A percentile compares a stretch with the other conserved stretches of the same genome.
These are phyloP conservation scores for Myanophis thanlyinensis DNA, from an alignment of 2,113 vertebrate genomes.

Conservation along the genomic window DNA sequence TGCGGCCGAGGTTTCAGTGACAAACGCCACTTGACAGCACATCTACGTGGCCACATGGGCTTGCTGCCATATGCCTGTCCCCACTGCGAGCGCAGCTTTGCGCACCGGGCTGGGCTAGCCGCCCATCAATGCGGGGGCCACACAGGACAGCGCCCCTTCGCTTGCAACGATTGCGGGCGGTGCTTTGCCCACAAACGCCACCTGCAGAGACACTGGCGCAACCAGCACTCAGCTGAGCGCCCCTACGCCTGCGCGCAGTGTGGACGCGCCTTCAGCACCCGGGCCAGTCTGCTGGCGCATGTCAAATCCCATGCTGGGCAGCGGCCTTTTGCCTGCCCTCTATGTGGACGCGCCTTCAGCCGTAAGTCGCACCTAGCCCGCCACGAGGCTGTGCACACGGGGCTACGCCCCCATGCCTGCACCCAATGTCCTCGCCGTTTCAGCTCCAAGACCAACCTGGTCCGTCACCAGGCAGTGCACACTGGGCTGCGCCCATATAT, in stretches of 20 bases:
- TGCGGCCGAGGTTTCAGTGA: constrained; percentile 59
- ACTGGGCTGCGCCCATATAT: constrained; percentile 65
- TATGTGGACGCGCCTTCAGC: constrained; percentile 68
- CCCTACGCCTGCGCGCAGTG: constrained; percentile 64
- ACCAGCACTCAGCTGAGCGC: constrained; percentile 57
- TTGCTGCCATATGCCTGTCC: constrained; percentile 53
- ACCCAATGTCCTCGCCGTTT: constrained; percentile 65
- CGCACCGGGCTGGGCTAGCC: constrained; percentile 18
- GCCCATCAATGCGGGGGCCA: constrained; percentile 61
- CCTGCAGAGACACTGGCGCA: constrained; percentile 57
- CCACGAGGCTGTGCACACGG: constrained; percentile 71
- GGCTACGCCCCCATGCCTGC: constrained; percentile 66
- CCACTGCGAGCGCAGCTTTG: constrained; percentile 48
- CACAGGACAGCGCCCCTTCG: constrained; percentile 54
- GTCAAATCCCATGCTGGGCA: constrained; percentile 53
- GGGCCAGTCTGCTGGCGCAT: constrained; percentile 58
- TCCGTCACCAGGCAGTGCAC: constrained; percentile 71
- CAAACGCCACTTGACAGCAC: constrained; percentile 54
- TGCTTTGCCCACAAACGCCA: constrained; percentile 62
- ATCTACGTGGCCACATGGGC: constrained; percentile 48
- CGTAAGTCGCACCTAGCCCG: constrained; percentile 71
- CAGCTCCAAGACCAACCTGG: constrained; percentile 73
- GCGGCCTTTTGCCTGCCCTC: constrained; percentile 62
- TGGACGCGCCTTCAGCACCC: constrained; percentile 58
- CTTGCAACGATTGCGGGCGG: constrained; percentile 60